A percentile compares a stretch with the other conserved stretches of the same genome.
Evolutionary conservation across 2,113 vertebrate genomes (phyloP).

Genomic region (Xyrauchen texanus): DNA sequence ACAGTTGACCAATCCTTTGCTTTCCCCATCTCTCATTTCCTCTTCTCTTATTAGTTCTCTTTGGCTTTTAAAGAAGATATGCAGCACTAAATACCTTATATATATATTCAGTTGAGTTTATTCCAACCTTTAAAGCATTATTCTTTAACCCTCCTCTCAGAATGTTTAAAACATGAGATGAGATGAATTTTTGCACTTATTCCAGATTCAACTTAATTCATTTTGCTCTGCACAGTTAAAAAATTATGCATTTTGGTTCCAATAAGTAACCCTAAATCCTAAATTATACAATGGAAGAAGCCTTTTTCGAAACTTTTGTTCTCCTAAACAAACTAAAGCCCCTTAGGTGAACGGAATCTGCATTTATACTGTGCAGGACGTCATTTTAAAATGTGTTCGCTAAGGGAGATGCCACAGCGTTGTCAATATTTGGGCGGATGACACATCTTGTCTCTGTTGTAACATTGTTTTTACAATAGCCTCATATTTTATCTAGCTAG

Average conservation of each 20-base stretch:
- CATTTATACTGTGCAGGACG: too few relatives aligned
- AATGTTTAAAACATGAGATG: constrained; percentile 50
- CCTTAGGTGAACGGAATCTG: too few relatives aligned
- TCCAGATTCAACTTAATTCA: constrained; percentile 17
- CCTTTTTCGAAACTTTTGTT: too few relatives aligned
- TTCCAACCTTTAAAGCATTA: constrained; percentile 20
- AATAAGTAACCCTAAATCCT: too few relatives aligned
- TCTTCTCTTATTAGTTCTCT: background rate
- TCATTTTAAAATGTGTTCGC: too few relatives aligned
- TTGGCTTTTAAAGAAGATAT: constrained; percentile 19
- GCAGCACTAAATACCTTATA: background rate
- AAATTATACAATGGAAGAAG: too few relatives aligned
- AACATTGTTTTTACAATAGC: too few relatives aligned
- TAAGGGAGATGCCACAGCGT: too few relatives aligned
- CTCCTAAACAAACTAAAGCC: too few relatives aligned
- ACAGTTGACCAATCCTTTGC: constrained; percentile 1
- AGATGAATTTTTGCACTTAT: background rate
- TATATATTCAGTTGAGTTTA: constrained; percentile 31
- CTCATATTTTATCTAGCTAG: too few relatives aligned
- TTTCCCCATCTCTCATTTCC: background rate
- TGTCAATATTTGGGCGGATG: too few relatives aligned
- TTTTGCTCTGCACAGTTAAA: background rate
- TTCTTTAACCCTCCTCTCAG: background rate
- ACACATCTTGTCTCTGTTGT: too few relatives aligned
- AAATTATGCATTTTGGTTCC: background rate